Percentiles rank a stretch among this genome's conserved stretches.
Conservation (phyloP, 1,140 invertebrate genomes). For the Camponotus vicinus region DNA sequence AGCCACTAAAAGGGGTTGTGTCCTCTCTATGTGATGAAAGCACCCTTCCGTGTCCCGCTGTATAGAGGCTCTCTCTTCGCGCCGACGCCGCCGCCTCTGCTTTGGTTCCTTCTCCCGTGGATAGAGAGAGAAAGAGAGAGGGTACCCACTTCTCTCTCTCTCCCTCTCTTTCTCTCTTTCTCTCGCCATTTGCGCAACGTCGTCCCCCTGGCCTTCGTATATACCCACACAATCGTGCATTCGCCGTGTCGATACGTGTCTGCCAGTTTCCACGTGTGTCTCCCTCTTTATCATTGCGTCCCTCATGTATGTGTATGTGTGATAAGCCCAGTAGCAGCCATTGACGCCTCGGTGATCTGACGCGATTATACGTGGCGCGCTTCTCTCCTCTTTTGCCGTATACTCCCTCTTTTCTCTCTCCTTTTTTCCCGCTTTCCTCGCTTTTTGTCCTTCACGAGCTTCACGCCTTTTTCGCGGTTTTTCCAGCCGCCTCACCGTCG, state of each 20-base stretch:
- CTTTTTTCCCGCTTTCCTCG: conserved; percentile 47
- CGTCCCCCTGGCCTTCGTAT: conserved; percentile 51
- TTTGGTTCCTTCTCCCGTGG: conserved; percentile 78
- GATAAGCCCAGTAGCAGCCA: conserved; percentile 79
- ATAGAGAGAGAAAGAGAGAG: conserved; percentile 61
- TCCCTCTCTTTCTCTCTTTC: conserved; percentile 34
- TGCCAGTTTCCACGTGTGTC: conserved; percentile 53
- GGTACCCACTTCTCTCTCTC: conserved; percentile 48
- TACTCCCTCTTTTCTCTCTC: conserved; percentile 41
- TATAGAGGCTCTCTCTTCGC: conserved; percentile 70
- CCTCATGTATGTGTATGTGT: conserved; percentile 70
- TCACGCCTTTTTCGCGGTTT: conserved; percentile 53
- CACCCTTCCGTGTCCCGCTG: conserved; percentile 78
- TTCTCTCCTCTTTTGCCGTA: conserved; percentile 34
- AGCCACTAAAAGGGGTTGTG: conserved; percentile 83
- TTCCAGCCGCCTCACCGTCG: conserved; percentile 44
- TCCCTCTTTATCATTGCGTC: conserved; percentile 56
- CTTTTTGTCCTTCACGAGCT: conserved; percentile 53
- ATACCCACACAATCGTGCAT: conserved; percentile 49
- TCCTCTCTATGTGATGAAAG: conserved; percentile 82
- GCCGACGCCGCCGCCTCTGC: conserved; percentile 65
- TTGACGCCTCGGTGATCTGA: conserved; percentile 83
- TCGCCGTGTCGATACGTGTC: conserved; percentile 58
- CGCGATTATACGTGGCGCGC: conserved; percentile 79
- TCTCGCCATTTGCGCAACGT: conserved; percentile 41